A percentile compares a stretch with the other conserved stretches of the same genome.
phyloP scores from a whole-genome alignment of 2,888 invertebrate species.

The Agrypnus murinus region DNA sequence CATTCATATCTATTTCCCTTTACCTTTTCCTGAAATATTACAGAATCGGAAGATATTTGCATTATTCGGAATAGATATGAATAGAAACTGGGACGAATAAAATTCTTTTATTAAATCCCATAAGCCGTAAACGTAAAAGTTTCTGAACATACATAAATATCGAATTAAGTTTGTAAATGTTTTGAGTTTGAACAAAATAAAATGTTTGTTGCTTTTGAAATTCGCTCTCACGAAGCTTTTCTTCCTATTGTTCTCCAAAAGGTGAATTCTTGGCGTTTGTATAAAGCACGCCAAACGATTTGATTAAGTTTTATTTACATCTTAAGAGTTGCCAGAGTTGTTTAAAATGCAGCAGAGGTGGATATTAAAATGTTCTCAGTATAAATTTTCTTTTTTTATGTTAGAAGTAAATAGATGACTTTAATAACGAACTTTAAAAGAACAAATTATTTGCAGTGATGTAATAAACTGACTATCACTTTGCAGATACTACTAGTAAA shows the following conservation, averaged over 20 bases:
- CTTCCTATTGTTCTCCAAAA: not conserved
- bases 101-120: not conserved
- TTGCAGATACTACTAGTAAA: too few relatives aligned
- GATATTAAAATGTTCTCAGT: too few relatives aligned
- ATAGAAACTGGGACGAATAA: constrained; percentile 5
- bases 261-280: constrained; percentile 1
- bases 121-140: not conserved
- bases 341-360: too few relatives aligned
- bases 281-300: not conserved
- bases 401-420: too few relatives aligned
- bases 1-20: constrained; percentile 14
- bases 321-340: too few relatives aligned
- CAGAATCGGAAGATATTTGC: constrained; percentile 18
- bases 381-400: too few relatives aligned
- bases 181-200: constrained; percentile 15
- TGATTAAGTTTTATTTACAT: not conserved
- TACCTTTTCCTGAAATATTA: constrained; percentile 8
- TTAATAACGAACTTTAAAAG: too few relatives aligned
- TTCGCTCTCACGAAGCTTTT: constrained; percentile 1
- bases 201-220: constrained; percentile 15
- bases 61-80: constrained; percentile 18
- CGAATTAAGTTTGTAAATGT: constrained; percentile 6
- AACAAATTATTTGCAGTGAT: too few relatives aligned
- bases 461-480: too few relatives aligned
- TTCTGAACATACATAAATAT: constrained; percentile 14